These are phyloP conservation scores for Cryptophagus acutangulus DNA, from an alignment of 2,888 invertebrate genomes.

Conservation along the genomic window DNA sequence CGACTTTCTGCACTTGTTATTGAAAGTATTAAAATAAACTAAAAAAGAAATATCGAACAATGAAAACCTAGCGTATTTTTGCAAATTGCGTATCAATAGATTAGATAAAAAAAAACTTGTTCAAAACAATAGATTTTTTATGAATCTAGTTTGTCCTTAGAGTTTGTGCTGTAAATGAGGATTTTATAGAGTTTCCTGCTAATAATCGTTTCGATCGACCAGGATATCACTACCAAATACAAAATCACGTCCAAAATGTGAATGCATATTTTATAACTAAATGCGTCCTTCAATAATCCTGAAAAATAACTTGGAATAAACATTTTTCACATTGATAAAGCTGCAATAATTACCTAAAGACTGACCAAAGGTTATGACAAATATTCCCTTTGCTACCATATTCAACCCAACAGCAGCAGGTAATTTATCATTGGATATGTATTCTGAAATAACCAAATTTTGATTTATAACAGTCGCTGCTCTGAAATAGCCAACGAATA, in stretches of 20 bases:
- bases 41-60: no score
- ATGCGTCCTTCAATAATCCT: conserved; percentile 64
- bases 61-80: no score
- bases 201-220: conserved; percentile 57
- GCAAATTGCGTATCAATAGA: no score
- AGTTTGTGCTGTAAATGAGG: no score
- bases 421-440: conserved; percentile 52
- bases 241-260: conserved; percentile 58
- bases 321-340: conserved; percentile 3
- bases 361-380: conserved; percentile 63
- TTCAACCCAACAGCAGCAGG: conserved; percentile 68
- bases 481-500: conserved; percentile 47
- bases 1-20: no score
- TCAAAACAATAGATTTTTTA: no score
- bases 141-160: no score
- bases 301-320: conserved; percentile 35
- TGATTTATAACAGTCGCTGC: conserved; percentile 70
- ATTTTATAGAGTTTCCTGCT: conserved; percentile 1
- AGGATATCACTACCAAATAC: conserved; percentile 52
- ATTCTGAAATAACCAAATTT: conserved; percentile 64
- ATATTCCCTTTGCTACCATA: conserved; percentile 66
- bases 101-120: no score
- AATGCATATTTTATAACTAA: conserved; percentile 60
- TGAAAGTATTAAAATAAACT: no score
- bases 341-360: conserved; percentile 40